phyloP scores from a whole-genome alignment of 92 coral and sea anemone species.

The Epizoanthus scotinus region DNA sequence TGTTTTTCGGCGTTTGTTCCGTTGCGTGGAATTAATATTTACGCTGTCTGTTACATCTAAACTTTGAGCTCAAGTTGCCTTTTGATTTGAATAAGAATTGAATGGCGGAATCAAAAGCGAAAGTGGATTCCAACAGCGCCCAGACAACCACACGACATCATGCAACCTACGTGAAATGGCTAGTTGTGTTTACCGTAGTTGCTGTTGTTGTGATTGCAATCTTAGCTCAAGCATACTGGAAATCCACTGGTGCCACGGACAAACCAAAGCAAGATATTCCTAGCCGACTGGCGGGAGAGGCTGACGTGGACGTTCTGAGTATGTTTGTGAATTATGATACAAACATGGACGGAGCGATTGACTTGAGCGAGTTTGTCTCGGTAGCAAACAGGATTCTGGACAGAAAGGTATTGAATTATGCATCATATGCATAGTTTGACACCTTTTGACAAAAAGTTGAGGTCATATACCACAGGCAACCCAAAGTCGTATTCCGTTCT shows the following conservation, averaged over 20 bases:
- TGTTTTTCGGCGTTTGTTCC: too few relatives aligned
- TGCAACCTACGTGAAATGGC: background rate
- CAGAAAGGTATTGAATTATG: slow-evolving; percentile 66
- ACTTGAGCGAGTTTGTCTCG: slow-evolving; percentile 79
- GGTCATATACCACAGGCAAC: too few relatives aligned
- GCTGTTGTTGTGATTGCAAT: background rate
- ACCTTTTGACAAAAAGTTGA: too few relatives aligned
- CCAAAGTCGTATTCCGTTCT: too few relatives aligned
- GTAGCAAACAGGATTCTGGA: slow-evolving; percentile 72
- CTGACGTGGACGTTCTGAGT: slow-evolving; percentile 59
- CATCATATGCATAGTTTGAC: too few relatives aligned
- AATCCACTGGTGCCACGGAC: background rate
- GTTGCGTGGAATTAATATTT: background rate
- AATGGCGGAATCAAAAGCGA: slow-evolving; percentile 19
- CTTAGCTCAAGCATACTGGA: slow-evolving; percentile 11
- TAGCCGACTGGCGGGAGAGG: slow-evolving; percentile 29
- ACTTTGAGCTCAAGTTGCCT: too few relatives aligned
- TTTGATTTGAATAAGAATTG: too few relatives aligned
- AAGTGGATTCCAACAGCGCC: slow-evolving; percentile 20
- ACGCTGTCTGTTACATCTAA: background rate
- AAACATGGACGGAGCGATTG: slow-evolving; percentile 76
- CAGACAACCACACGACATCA: background rate
- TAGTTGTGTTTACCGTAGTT: background rate
- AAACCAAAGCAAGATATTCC: background rate
- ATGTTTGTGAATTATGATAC: slow-evolving; percentile 83